Evolutionary conservation across 2,888 invertebrate species (phyloP), one percentile per base, ranked within the genome.

Genomic region (Zygogramma bicolorata): DNA sequence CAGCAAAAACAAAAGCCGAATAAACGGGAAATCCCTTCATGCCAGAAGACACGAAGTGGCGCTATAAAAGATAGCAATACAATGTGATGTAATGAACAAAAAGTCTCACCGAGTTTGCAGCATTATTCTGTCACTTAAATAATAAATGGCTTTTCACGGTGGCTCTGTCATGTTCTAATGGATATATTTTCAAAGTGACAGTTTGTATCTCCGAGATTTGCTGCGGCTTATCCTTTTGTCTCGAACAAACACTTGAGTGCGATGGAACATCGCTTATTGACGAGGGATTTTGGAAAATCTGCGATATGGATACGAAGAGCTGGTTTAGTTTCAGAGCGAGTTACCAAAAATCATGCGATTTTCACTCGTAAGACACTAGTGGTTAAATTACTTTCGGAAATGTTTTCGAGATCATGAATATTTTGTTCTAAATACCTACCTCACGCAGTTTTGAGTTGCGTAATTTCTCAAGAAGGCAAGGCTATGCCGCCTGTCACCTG

Each of bases 71-170:
- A 67, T 40, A 40, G 61, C 25, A 63, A 63, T 65, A 68, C 71
- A 68, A 71, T 59, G 70, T 70, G 65, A 70, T 34, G 70, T 70
- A 70, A 71, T 71, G 71, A 71, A 71, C 68, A 71, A 65, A 68
- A 68, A 71, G 49, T 68, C 57, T 53, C 46, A 58, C 58, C 68
- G 71, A 71, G 71, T 71, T 68, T 67, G 71, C 67, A 63, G 67
- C 68, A 68, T 71, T 71, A 65, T 49, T 71, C 53, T 63, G 71
- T 68, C 68, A 68, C 63, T 67, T 68, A 46, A 60, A 71, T 60
- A 68, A 71, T 71, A 71, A 71, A 71, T 71, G 68, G 71, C 63
- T 71, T 63, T 63, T 71, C 65, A 27, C 53, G 40, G 60, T 63
- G 38, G 25, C 59, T 59, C 29, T 70, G 63, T 60, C 58, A 71